Evolutionary conservation across 2,888 invertebrate genomes (phyloP), one percentile per base, ranked within the genome.

Genomic region (Folsomia candida): DNA sequence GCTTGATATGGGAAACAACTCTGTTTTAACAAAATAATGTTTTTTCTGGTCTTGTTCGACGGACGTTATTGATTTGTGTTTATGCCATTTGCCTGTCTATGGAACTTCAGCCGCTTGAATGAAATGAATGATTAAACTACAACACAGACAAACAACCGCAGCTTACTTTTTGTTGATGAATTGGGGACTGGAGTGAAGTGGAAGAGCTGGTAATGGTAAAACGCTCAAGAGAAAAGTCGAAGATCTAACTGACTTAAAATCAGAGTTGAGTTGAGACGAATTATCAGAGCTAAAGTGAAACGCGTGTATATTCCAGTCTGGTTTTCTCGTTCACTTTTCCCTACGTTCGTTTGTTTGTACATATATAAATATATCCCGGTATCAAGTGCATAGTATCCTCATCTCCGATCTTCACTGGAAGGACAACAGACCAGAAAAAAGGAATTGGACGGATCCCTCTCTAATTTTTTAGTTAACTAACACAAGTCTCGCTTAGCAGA

Each of bases 261-360:
- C 37, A 37, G 37, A 37, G 37, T 37, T 37, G 4, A 37, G 37
- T 37, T 37, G 54, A 54, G 54, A 54, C 6, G 14, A 14, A 37
- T 4, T 9, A 14, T 37, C 37, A 9, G 37, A 37, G 37, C 37
- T 37, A 37, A 37, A 37, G 37, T 4, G 37, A 37, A 37, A 37
- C 37, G 37, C 6, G 4, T 37, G 54, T 54, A 54, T 54, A 14
- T 54, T 37, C n/a, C 54, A 54, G n/a, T 54, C 54, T 54, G 54
- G 18, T 54, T 54, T 54, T 54, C 54, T 54, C 54, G 22, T 54
- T 54, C 54, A 54, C 54, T 54, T 54, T 54, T 54, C n/a, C 22
- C 4, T n/a, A n/a, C n/a, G n/a, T n/a, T n/a, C n/a, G n/a, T n/a
- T n/a, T n/a, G n/a, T n/a, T n/a, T n/a, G n/a, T n/a, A n/a, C n/a